A percentile compares a stretch with the other conserved stretches of the same genome.
Evolutionary conservation across 2,797 vertebrate genomes (phyloP).

Genomic region (Amblyraja radiata): DNA sequence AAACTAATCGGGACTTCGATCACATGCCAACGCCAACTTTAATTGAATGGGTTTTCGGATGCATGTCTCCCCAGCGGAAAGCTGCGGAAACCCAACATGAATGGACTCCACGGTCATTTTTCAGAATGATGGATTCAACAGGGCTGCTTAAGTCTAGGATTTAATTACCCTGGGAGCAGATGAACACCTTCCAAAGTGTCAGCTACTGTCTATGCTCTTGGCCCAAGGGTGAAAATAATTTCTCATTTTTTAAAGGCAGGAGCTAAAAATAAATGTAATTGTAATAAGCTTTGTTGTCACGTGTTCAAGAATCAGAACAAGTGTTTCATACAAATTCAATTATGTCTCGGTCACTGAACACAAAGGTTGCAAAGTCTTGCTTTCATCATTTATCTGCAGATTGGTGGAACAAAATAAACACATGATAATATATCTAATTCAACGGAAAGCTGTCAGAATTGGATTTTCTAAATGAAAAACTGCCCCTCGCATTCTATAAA

Average conservation of each 20-base stretch:
- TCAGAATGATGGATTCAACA: too few relatives aligned
- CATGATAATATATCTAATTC: neutral
- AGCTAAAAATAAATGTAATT: neutral
- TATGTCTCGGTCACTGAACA: neutral
- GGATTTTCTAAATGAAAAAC: conserved; percentile 20
- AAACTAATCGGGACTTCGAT: too few relatives aligned
- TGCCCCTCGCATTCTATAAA: neutral
- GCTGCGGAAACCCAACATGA: too few relatives aligned
- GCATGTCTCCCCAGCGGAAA: too few relatives aligned
- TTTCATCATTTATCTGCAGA: neutral
- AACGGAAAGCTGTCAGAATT: neutral
- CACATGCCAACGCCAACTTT: too few relatives aligned
- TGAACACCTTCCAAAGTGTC: too few relatives aligned
- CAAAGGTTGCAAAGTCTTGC: neutral
- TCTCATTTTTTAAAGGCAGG: neutral
- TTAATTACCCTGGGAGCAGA: too few relatives aligned
- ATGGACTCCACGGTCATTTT: too few relatives aligned
- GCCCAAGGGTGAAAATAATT: neutral
- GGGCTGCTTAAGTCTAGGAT: too few relatives aligned
- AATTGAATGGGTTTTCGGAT: too few relatives aligned
- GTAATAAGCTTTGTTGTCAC: neutral
- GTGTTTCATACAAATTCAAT: neutral
- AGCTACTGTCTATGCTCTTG: too few relatives aligned
- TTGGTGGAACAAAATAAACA: neutral
- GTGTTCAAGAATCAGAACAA: neutral